Base-by-base conservation (phyloP, 2,797 vertebrate genomes). In the Semaprochilodus insignis region DNA sequence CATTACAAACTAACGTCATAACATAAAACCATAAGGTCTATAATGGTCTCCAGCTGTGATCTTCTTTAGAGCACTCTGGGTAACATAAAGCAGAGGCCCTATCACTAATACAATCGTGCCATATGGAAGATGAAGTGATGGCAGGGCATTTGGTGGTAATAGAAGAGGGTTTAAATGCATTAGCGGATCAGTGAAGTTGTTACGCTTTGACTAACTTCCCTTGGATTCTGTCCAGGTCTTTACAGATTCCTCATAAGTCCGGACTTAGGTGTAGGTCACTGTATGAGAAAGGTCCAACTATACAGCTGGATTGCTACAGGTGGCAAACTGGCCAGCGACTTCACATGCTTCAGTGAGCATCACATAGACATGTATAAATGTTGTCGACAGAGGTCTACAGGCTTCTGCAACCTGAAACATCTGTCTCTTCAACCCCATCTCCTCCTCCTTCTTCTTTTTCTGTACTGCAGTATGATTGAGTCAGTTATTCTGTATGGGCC, bases 141-240 rank as follows among this genome's bases (percentile, higher is more conserved):
- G 17, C 69, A 72, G 69, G 69, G 48, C 13, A 13, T 23, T 69
- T 52, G 44, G 3, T 74, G 51, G 52, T 59, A 59, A 48, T 55
- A 80, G 57, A 72, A 48, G 34, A 27, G 54, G 19, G 69, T 73
- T 73, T 80, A 52, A 80, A 52, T 65, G 70, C 62, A 63, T 80
- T 63, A 73, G 51, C 62, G 25, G 44, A 48, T 17, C 36, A 73
- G 21, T 51, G 31, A 67, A 69, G 17, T 59, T 74, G 60, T 40
- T 54, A 74, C 52, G 25, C 71, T 66, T 81, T 74, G 44, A 48
- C 31, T 67, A 51, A 67, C 17, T 79, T 79, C 55, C 14, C 19
- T 51, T 13, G n/a, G 59, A 23, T 25, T 25, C 23, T 10, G n/a
- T 59, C 36, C 19, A 40, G 55, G 25, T 6, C 57, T 51, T 70